Conservation (phyloP, 37 sponge, comb jelly and placozoan species). For the Theonella swinhoei region DNA sequence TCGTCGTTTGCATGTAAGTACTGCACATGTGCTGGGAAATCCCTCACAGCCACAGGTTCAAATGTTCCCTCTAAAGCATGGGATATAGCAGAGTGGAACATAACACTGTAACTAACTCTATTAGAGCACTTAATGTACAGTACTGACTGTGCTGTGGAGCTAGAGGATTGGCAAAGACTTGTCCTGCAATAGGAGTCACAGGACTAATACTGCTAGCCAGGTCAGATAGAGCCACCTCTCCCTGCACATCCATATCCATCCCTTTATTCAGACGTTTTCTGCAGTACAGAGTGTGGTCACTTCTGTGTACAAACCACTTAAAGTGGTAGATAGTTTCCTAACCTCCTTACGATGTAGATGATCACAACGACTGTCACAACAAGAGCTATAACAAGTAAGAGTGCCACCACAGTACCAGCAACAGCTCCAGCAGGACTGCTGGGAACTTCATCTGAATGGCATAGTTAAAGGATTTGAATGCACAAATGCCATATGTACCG, state of each 20-base stretch:
- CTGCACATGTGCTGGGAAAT: constrained; percentile 75
- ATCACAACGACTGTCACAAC: not conserved
- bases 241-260: not conserved
- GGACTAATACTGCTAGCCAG: not conserved
- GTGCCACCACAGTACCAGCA: constrained; percentile 9
- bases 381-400: not conserved
- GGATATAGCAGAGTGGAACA: not conserved
- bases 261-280: not conserved
- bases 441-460: not conserved
- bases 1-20: constrained; percentile 83
- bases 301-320: no score
- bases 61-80: constrained; percentile 20
- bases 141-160: not conserved
- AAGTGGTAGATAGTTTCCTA: no score
- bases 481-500: no score
- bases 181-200: not conserved
- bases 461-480: not conserved
- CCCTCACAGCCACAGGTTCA: constrained; percentile 48
- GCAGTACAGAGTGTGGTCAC: no score
- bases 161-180: not conserved
- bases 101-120: not conserved
- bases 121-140: not conserved
- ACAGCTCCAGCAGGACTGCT: constrained; percentile 7
- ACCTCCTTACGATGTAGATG: not conserved
- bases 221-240: not conserved